Evolutionary conservation across 2,797 vertebrate species (phyloP).

Genomic region (Leuciscus waleckii): DNA sequence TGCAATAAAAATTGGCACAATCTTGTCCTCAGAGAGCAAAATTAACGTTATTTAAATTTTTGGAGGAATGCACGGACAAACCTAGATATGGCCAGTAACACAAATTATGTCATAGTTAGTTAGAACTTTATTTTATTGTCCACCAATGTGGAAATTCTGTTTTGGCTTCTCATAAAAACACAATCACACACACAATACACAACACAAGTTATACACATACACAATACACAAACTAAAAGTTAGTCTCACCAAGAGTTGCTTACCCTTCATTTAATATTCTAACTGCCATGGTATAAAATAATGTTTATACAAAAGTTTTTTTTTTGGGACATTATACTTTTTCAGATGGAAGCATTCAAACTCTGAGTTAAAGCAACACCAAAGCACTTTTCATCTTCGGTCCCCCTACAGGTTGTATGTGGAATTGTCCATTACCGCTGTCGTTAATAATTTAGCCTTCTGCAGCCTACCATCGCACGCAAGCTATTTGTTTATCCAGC

Average conservation of each 20-base stretch:
- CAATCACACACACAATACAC: background rate
- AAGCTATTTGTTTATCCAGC: no score
- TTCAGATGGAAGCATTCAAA: background rate
- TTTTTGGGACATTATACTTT: background rate
- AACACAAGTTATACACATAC: no score
- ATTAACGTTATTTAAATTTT: background rate
- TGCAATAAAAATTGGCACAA: background rate
- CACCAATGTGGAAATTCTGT: background rate
- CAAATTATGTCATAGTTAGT: background rate
- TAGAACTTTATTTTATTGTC: background rate
- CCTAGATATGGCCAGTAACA: background rate
- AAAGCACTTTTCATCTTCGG: no score
- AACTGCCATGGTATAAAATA: background rate
- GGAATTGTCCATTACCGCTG: no score
- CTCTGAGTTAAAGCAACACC: background rate
- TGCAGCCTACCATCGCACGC: no score
- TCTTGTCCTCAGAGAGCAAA: background rate
- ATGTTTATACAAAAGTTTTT: background rate
- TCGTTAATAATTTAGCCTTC: no score
- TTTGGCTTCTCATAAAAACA: background rate
- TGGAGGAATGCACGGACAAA: background rate
- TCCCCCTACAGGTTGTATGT: no score
- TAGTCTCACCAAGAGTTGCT: background rate
- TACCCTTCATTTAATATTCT: background rate
- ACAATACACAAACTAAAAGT: background rate